These are phyloP conservation scores for Anticlea derivata DNA, from an alignment of 2,888 invertebrate genomes.

Conservation along the genomic window DNA sequence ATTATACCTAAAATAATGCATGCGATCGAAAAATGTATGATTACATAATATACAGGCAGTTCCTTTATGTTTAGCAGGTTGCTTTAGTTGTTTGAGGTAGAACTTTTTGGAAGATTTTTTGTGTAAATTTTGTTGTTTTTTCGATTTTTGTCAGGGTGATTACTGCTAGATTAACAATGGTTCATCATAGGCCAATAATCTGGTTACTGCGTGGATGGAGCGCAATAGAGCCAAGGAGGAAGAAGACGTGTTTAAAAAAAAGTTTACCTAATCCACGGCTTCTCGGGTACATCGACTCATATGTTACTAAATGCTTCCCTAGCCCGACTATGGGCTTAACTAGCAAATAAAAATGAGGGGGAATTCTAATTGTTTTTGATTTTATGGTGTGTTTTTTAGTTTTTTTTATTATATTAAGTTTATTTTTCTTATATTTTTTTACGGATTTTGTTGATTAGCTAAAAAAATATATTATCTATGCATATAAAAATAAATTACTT, in stretches of 20 bases:
- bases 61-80: background rate
- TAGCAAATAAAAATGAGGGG: too few species aligned
- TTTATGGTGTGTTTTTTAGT: background rate
- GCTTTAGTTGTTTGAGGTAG: slow-evolving; percentile 6
- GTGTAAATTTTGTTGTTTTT: slow-evolving; percentile 14
- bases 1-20: too few species aligned
- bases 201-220: background rate
- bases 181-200: background rate
- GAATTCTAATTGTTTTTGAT: too few species aligned
- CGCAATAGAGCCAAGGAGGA: background rate
- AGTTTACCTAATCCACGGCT: too few species aligned
- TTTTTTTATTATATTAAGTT: background rate
- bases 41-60: too few species aligned
- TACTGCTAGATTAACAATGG: background rate
- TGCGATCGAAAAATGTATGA: too few species aligned
- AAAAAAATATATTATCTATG: slow-evolving; percentile 21
- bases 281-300: too few species aligned
- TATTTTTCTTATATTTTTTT: slow-evolving; percentile 6
- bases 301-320: too few species aligned
- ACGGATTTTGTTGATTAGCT: slow-evolving; percentile 2
- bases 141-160: background rate
- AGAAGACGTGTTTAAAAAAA: too few species aligned
- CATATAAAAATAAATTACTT: slow-evolving; percentile 21
- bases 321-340: too few species aligned
- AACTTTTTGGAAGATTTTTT: slow-evolving; percentile 3